Evolutionary conservation across 2,888 invertebrate genomes (phyloP).

Genomic region (Apamea epomidion): DNA sequence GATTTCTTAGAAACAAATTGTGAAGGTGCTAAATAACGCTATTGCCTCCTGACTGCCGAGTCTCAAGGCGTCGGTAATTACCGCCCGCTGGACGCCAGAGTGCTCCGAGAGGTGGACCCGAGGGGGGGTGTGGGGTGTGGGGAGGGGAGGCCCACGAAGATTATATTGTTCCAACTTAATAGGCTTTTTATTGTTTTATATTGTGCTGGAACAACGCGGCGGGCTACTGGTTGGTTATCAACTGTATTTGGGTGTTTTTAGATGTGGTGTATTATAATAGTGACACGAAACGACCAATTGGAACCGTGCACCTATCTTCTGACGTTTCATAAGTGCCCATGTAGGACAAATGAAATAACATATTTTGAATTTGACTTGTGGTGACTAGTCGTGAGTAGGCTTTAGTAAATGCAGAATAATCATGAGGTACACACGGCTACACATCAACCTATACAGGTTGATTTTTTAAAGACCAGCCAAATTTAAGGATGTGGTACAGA

Average conservation of each 20-base stretch:
- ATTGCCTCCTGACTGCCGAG: constrained; percentile 70
- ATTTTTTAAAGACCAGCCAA: no score
- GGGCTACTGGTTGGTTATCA: constrained; percentile 40
- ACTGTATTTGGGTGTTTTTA: constrained; percentile 26
- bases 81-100: constrained; percentile 64
- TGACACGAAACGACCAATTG: no score
- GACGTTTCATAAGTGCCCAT: no score
- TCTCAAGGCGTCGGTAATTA: constrained; percentile 79
- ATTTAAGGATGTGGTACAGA: no score
- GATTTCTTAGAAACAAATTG: constrained; percentile 66
- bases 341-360: no score
- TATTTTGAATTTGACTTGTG: background rate
- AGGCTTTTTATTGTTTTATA: constrained; percentile 81
- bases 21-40: constrained; percentile 70
- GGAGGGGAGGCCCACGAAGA: constrained; percentile 62
- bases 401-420: no score
- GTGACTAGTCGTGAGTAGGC: background rate
- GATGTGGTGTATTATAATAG: background rate
- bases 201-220: constrained; percentile 64
- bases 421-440: no score
- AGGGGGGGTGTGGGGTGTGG: background rate
- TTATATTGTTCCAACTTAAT: constrained; percentile 76
- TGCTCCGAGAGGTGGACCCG: constrained; percentile 39
- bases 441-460: no score
- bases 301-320: no score